A percentile compares a stretch with the other conserved stretches of the same genome.
These are phyloP conservation scores for Nycticorax nycticorax DNA, from an alignment of 2,113 vertebrate species.

Conservation along the genomic window DNA sequence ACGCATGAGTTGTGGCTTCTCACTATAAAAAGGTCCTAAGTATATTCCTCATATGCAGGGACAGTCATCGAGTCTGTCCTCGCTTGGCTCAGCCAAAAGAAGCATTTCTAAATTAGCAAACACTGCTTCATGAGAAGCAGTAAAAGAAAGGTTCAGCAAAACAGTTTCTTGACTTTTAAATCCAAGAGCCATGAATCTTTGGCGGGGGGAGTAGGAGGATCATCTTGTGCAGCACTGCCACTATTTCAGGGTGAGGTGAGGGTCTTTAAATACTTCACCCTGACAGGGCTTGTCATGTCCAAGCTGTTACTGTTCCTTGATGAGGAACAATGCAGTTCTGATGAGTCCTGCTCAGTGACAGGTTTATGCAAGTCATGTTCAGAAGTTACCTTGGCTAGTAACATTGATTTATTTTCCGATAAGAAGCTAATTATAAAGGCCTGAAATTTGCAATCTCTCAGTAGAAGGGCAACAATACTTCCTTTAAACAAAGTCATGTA, in stretches of 20 bases:
- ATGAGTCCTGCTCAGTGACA: neutral
- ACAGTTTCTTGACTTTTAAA: neutral
- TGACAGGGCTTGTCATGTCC: neutral
- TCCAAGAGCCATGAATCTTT: neutral
- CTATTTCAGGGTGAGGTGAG: neutral
- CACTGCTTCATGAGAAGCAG: neutral
- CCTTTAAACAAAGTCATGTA: neutral
- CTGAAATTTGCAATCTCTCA: neutral
- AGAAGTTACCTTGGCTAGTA: neutral
- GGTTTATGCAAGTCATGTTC: neutral
- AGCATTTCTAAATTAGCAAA: neutral
- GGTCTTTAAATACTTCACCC: neutral
- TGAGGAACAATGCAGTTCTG: neutral
- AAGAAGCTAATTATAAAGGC: conserved; percentile 1
- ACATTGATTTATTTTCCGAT: conserved; percentile 1
- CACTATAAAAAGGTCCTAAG: neutral
- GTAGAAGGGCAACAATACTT: neutral
- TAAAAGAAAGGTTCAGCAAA: neutral
- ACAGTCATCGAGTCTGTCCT: neutral
- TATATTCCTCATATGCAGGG: neutral
- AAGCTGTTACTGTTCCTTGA: neutral
- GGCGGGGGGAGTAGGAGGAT: neutral
- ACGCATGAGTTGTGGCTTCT: neutral
- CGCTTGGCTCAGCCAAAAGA: neutral
- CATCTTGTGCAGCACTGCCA: neutral